Evolutionary conservation across 2,113 vertebrate species (phyloP).

Genomic region (Dipodomys ordii): DNA sequence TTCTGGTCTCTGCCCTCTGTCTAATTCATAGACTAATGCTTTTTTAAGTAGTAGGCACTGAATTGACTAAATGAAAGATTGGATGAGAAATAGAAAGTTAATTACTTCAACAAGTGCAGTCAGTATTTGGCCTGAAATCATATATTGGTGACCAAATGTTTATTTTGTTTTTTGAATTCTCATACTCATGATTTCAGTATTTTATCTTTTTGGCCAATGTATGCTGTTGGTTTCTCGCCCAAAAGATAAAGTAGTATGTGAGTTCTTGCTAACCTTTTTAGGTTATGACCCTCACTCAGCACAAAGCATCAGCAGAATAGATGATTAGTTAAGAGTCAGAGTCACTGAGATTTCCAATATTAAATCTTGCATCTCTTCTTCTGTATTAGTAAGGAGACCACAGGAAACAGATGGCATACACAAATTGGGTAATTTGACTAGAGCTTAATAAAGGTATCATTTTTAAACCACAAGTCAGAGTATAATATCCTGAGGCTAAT

Average conservation of each 20-base stretch:
- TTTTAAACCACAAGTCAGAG: slow-evolving; percentile 18
- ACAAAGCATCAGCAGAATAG: neutral
- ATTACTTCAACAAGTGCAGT: neutral
- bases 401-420: slow-evolving; percentile 58
- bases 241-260: neutral
- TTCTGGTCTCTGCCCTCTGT: neutral
- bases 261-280: slow-evolving; percentile 26
- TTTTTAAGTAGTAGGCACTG: neutral
- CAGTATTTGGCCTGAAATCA: neutral
- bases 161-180: slow-evolving; percentile 31
- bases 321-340: slow-evolving; percentile 51
- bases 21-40: neutral
- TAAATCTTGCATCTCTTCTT: slow-evolving; percentile 30
- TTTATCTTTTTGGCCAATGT: slow-evolving; percentile 7
- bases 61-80: neutral
- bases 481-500: neutral
- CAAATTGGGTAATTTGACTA: slow-evolving; percentile 51
- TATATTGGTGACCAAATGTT: neutral
- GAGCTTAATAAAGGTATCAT: slow-evolving; percentile 63
- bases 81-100: slow-evolving; percentile 2
- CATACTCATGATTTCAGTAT: neutral
- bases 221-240: neutral
- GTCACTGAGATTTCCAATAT: slow-evolving; percentile 58
- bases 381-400: neutral
- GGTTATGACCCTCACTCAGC: slow-evolving; percentile 29